Percentiles rank a stretch among this genome's conserved stretches.
Evolutionary conservation across 2,797 vertebrate species (phyloP).

Genomic region (Chiroxiphia lanceolata): DNA sequence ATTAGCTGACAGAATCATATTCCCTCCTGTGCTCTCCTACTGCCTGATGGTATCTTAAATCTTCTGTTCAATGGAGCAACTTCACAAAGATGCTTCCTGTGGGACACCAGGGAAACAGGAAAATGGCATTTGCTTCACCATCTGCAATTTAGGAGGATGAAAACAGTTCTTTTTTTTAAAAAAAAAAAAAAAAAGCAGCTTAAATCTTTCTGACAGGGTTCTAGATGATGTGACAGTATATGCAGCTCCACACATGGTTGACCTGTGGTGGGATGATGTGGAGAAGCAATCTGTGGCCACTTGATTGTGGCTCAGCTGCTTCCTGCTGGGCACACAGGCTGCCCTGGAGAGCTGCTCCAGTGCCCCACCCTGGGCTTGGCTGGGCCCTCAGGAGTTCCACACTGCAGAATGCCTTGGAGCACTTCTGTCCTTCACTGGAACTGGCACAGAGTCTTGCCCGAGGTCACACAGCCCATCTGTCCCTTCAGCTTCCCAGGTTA

Average conservation of each 20-base stretch:
- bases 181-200: background rate
- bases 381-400: background rate
- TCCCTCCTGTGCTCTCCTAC: constrained; percentile 12
- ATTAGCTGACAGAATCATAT: background rate
- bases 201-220: background rate
- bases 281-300: background rate
- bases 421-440: background rate
- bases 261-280: rapidly evolving
- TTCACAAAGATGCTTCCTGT: constrained; percentile 25
- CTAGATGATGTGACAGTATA: background rate
- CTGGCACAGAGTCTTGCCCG: background rate
- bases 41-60: constrained; percentile 4
- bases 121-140: background rate
- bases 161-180: background rate
- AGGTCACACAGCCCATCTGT: background rate
- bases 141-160: background rate
- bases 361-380: background rate
- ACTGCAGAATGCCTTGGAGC: background rate
- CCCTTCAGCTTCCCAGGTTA: background rate
- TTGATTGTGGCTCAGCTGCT: background rate
- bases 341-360: background rate
- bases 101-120: background rate
- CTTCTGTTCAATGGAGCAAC: constrained; percentile 30
- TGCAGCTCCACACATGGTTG: background rate
- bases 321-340: background rate